phyloP scores from a whole-genome alignment of 1,140 invertebrate genomes.

The Neodiprion lecontei region DNA sequence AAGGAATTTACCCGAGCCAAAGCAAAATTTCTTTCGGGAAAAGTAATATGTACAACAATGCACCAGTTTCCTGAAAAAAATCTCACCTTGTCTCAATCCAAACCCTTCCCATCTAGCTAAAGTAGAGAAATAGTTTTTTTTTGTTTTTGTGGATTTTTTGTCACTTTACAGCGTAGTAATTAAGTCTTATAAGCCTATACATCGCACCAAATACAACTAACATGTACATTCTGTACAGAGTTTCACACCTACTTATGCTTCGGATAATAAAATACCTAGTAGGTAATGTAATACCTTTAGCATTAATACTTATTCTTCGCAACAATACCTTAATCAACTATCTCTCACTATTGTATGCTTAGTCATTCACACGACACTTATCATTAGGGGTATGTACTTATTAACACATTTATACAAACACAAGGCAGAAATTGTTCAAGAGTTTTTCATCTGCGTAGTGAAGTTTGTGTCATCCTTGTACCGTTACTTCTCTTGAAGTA shows the following conservation, averaged over 20 bases:
- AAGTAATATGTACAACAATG: too few relatives aligned
- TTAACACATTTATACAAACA: neutral
- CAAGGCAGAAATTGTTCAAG: neutral
- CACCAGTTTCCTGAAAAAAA: neutral
- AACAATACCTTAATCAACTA: slow-evolving; percentile 8
- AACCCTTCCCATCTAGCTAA: neutral
- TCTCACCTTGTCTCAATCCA: neutral
- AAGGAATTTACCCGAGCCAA: slow-evolving; percentile 11
- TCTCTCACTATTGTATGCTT: neutral
- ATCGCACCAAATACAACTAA: slow-evolving; percentile 5
- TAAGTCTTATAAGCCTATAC: neutral
- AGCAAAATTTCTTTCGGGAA: slow-evolving; percentile 8
- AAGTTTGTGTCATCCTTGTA: neutral
- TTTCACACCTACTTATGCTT: slow-evolving; percentile 5
- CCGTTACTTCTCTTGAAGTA: neutral
- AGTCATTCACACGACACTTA: neutral
- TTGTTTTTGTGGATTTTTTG: neutral
- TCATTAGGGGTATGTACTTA: neutral
- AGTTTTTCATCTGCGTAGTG: neutral
- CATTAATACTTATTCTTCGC: neutral
- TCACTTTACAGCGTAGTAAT: neutral
- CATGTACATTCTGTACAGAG: slow-evolving; percentile 3
- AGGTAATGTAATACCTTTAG: slow-evolving; percentile 1
- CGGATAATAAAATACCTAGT: neutral
- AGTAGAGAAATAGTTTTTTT: slow-evolving; percentile 6